Conservation (phyloP, 1,140 invertebrate genomes). For the Conus betulinus region DNA sequence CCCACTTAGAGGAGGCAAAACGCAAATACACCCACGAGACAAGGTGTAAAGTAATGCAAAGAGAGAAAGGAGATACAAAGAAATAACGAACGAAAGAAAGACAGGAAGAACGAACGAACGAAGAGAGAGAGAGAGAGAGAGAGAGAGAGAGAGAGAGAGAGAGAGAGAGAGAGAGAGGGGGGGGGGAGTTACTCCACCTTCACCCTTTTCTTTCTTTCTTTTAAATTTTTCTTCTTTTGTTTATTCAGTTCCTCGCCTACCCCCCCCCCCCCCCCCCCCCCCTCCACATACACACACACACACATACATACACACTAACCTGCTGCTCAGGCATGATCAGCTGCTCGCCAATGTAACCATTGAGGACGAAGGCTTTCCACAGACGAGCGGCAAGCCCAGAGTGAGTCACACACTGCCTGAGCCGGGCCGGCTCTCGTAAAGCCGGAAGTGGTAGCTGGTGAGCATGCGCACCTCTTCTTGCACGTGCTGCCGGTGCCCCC, state of each 20-base stretch:
- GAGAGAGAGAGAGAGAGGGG: too few relatives aligned
- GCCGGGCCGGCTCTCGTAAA: not conserved
- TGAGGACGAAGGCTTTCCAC: conserved; percentile 43
- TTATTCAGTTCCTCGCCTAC: too few relatives aligned
- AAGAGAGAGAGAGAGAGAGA: too few relatives aligned
- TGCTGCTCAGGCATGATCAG: not conserved
- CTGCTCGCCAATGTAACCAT: conserved; percentile 37
- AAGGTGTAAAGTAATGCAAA: not conserved
- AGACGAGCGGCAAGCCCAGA: conserved; percentile 32
- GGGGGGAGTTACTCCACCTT: not conserved
- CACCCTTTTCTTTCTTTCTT: not conserved
- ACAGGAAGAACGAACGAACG: too few relatives aligned
- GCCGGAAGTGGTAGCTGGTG: conserved; percentile 42
- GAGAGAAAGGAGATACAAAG: too few relatives aligned
- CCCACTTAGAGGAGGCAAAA: not conserved
- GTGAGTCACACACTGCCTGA: conserved; percentile 28
- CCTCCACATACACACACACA: conserved; percentile 26
- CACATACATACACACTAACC: conserved; percentile 15
- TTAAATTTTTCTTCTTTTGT: too few relatives aligned
- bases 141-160: too few relatives aligned
- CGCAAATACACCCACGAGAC: not conserved
- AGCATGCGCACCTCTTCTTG: conserved; percentile 42
- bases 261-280: not conserved
- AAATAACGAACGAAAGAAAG: too few relatives aligned
- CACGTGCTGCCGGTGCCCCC: not conserved